Conservation (phyloP, 2,888 invertebrate species). For the Perithous albicinctus region DNA sequence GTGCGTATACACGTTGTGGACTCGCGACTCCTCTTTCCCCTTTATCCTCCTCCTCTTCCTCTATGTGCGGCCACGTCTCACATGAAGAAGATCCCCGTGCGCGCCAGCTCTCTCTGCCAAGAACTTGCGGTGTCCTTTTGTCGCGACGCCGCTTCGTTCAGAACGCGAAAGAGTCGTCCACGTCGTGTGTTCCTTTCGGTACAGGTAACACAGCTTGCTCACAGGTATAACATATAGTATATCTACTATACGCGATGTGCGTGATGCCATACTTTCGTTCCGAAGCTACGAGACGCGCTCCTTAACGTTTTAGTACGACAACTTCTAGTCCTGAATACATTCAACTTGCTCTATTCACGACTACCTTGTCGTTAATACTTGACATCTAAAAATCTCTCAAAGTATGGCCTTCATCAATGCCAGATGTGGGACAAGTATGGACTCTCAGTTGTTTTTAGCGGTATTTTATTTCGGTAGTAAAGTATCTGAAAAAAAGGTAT, state of each 20-base stretch:
- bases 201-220: slow-evolving; percentile 34
- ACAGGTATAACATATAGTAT: slow-evolving; percentile 31
- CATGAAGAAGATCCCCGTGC: slow-evolving; percentile 51
- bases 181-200: slow-evolving; percentile 49
- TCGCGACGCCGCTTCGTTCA: slow-evolving; percentile 68
- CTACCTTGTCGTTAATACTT: background rate
- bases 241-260: slow-evolving; percentile 25
- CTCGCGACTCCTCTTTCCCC: slow-evolving; percentile 41
- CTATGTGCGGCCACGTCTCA: slow-evolving; percentile 61
- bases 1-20: slow-evolving; percentile 34
- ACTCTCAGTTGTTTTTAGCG: background rate
- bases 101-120: slow-evolving; percentile 23
- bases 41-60: slow-evolving; percentile 52
- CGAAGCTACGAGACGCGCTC: background rate
- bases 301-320: slow-evolving; percentile 3
- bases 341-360: background rate
- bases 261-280: slow-evolving; percentile 26
- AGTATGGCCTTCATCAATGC: background rate
- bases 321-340: background rate
- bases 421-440: background rate
- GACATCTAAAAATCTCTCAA: background rate
- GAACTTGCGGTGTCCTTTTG: slow-evolving; percentile 77
- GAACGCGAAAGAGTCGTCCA: slow-evolving; percentile 58
- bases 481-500: no score
- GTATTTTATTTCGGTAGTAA: no score